Percentiles rank a stretch among this genome's conserved stretches.
Evolutionary conservation across 2,797 vertebrate genomes (phyloP).

Genomic region (Botia almorhae): DNA sequence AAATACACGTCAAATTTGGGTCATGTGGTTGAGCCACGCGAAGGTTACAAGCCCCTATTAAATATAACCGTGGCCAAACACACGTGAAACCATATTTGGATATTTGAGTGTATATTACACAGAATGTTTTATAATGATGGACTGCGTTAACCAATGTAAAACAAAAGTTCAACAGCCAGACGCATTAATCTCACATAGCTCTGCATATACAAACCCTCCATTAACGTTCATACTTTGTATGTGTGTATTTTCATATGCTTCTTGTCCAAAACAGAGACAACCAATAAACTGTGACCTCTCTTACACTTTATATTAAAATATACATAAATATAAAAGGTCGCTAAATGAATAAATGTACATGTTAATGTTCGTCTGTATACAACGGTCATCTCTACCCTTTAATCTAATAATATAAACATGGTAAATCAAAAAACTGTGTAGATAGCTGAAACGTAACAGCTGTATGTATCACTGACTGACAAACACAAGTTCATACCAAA

Average conservation of each 20-base stretch:
- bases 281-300: too few relatives aligned
- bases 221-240: background rate
- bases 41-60: background rate
- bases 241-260: background rate
- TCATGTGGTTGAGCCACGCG: background rate
- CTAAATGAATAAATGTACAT: too few relatives aligned
- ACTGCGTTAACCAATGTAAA: slow-evolving; percentile 7
- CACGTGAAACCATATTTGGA: background rate
- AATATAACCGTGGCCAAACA: slow-evolving; percentile 6
- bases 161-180: background rate
- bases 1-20: slow-evolving; percentile 10
- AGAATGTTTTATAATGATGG: background rate
- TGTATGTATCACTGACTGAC: background rate
- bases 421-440: background rate
- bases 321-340: too few relatives aligned
- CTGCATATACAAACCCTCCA: background rate
- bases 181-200: background rate
- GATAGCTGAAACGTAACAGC: background rate
- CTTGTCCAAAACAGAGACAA: too few relatives aligned
- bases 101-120: slow-evolving; percentile 2
- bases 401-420: background rate
- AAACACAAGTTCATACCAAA: slow-evolving; percentile 1
- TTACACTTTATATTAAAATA: too few relatives aligned
- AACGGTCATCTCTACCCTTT: background rate
- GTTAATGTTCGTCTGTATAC: slow-evolving; percentile 10